phyloP scores from a whole-genome alignment of 1,140 invertebrate species.

The Stegodyphus mimosarum region DNA sequence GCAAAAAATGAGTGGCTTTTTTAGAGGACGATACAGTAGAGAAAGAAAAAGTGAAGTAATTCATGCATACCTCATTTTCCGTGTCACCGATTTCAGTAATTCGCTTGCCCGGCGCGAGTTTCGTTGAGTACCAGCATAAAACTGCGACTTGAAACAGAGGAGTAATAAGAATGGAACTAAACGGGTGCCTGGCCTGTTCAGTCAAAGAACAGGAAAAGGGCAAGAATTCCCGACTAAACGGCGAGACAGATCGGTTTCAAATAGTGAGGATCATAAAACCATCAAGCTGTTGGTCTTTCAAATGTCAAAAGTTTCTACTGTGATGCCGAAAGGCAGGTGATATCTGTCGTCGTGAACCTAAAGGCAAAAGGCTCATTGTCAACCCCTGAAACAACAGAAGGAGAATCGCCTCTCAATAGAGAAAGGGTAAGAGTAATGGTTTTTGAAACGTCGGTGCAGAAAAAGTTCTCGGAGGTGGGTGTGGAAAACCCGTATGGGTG shows the following conservation, averaged over 20 bases:
- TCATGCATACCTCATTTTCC: conserved; percentile 14
- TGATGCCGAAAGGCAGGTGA: conserved; percentile 39
- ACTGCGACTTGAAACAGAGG: conserved; percentile 5
- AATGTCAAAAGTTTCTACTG: conserved; percentile 32
- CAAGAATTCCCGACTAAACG: conserved; percentile 38
- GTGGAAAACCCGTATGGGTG: conserved; percentile 43
- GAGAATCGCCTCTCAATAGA: conserved; percentile 18
- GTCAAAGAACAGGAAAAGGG: conserved; percentile 55
- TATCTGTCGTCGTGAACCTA: conserved; percentile 3
- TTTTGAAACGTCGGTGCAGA: conserved; percentile 15
- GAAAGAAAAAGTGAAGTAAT: not conserved
- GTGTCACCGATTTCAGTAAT: not conserved
- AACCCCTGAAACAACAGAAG: conserved; percentile 54
- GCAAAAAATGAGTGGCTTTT: not conserved
- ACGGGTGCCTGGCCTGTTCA: not conserved
- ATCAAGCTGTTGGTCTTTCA: conserved; percentile 19
- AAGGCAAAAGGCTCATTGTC: conserved; percentile 44
- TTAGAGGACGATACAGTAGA: too few species aligned
- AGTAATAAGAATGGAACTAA: not conserved
- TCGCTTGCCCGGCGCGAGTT: not conserved
- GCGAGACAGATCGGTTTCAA: conserved; percentile 37
- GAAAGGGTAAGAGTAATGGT: conserved; percentile 56
- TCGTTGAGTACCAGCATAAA: not conserved
- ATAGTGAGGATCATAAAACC: conserved; percentile 44
- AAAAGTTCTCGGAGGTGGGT: conserved; percentile 23